phyloP scores from a whole-genome alignment of 1,140 invertebrate species.

The Euglossa dilemma region DNA sequence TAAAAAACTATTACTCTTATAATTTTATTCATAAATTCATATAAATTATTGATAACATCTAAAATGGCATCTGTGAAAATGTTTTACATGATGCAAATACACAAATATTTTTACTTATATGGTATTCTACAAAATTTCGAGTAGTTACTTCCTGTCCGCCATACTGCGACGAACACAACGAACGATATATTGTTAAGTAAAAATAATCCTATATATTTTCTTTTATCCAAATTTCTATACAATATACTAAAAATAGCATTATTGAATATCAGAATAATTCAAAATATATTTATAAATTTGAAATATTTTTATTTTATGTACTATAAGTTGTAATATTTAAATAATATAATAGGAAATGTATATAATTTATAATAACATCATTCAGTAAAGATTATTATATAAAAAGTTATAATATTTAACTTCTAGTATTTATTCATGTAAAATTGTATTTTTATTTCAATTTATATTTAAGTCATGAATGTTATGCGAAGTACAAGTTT shows the following conservation, averaged over 20 bases:
- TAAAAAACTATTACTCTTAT: background rate
- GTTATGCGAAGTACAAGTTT: background rate
- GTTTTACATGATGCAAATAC: background rate
- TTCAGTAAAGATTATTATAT: background rate
- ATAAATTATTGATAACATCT: background rate
- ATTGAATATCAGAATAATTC: too few species aligned
- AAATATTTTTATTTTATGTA: too few species aligned
- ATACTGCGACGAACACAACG: background rate
- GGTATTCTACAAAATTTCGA: background rate
- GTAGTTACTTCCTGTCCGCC: slow-evolving; percentile 41
- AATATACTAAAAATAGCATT: too few species aligned
- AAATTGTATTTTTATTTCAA: background rate
- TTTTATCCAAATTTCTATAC: background rate
- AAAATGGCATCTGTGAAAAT: background rate
- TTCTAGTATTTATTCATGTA: background rate
- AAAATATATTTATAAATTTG: too few species aligned
- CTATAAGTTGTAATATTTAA: too few species aligned
- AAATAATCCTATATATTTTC: background rate
- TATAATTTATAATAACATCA: too few species aligned
- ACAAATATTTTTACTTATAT: background rate
- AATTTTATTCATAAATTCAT: background rate
- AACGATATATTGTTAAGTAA: background rate
- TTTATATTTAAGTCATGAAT: background rate
- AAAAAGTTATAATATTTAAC: background rate
- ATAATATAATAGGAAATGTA: too few species aligned